A percentile compares a stretch with the other conserved stretches of the same genome.
Evolutionary conservation across 2,888 invertebrate genomes (phyloP).

Genomic region (Eristalinus aeneus): DNA sequence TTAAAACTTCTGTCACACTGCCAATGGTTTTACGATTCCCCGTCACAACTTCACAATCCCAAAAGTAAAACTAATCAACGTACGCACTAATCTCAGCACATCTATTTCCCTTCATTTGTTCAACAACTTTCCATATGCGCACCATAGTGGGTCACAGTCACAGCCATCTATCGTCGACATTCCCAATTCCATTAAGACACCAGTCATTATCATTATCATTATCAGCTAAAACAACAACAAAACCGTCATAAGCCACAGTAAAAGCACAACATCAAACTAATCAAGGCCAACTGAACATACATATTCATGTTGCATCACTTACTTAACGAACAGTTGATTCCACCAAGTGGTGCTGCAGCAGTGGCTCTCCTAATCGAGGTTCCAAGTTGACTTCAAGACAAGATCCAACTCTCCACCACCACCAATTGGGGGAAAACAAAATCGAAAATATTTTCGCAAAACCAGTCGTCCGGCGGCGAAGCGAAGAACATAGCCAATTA

Average conservation of each 20-base stretch:
- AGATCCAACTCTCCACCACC: not conserved
- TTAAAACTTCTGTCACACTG: too few relatives aligned
- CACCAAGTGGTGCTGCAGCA: conserved; percentile 15
- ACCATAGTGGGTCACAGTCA: not conserved
- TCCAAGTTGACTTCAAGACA: conserved; percentile 14
- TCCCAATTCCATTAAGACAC: not conserved
- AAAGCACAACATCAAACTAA: not conserved
- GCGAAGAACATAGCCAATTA: conserved; percentile 9
- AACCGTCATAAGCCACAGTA: not conserved
- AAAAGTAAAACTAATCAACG: too few relatives aligned
- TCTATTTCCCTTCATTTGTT: not conserved
- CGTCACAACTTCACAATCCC: not conserved
- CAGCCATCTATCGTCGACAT: not conserved
- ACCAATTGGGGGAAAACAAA: conserved; percentile 28
- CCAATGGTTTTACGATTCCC: not conserved
- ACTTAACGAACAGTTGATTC: conserved; percentile 48
- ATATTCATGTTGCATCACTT: conserved; percentile 21
- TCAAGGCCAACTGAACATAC: not conserved
- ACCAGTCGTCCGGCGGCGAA: conserved; percentile 13
- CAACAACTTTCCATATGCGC: not conserved
- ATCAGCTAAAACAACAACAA: not conserved
- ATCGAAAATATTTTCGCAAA: conserved; percentile 23
- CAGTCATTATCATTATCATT: not conserved
- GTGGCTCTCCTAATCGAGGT: not conserved
- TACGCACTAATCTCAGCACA: not conserved